Base-by-base conservation (phyloP, 2,888 invertebrate species). In the Drosophila quinaria region DNA sequence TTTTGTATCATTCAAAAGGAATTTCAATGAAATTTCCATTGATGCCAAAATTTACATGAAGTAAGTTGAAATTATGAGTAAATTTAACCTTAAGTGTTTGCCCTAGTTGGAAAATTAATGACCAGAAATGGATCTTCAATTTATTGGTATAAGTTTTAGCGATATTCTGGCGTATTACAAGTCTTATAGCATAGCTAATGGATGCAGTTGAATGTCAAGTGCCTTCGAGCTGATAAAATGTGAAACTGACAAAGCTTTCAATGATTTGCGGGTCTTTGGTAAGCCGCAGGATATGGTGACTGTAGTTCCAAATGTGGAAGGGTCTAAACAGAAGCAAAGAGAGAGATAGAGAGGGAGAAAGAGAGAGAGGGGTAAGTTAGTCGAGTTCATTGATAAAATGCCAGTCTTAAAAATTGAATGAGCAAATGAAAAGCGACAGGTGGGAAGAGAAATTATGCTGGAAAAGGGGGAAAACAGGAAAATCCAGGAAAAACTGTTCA, bases 211-310 rank as follows among this genome's bases (percentile, higher is more conserved):
- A 8, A 3, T 37, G 29, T 39, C 9, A 19, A 42, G 47, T 46
- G 37, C 29, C 13, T 29, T 25, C 31, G 17, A 68, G 59, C 49
- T 78, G 81, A 78, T 81, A 66, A 66, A 78, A 78, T 65, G 65
- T 61, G 69, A 70, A 81, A 81, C 70, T 81, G 78, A 73, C 78
- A 80, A 80, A 80, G 78, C 76, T 63, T 71, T 64, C 71, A 80
- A 76, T 76, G 76, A 80, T 80, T 80, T 78, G 64, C 60, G 59
- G 65, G 73, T 50, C 68, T 66, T 59, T 64, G 79, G 68, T 64
- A 73, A 79, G 70, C 77, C 55, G 31, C 69, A 44, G 56, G 15
- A 61, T 58, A 49, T 15, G 42, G 41, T 22, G 60, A 22, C 49
- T 56, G 13, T 35, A 17, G n/a, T 3, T 2, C 17, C 10, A 13